phyloP scores from a whole-genome alignment of 30 jellyfish, hydroid and myxozoan genomes.

The Hydra vulgaris region DNA sequence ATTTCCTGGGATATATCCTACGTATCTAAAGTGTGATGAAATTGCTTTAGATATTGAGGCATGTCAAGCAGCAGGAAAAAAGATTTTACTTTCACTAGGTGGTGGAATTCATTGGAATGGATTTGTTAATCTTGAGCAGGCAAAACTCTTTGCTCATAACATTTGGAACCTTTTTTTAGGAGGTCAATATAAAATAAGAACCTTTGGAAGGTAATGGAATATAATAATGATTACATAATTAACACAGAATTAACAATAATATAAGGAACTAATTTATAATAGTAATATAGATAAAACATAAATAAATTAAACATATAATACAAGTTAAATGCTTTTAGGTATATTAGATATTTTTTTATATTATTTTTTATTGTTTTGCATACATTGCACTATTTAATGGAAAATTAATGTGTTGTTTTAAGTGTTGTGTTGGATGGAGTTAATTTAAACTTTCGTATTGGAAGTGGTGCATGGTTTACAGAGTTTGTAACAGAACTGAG shows the following conservation, averaged over 20 bases:
- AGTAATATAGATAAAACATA: too few relatives aligned
- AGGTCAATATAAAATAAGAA: conserved; percentile 11
- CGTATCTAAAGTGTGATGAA: conserved; percentile 9
- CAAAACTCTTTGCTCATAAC: conserved; percentile 10
- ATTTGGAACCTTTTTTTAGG: conserved; percentile 26
- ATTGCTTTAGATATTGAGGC: conserved; percentile 15
- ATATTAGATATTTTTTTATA: background rate
- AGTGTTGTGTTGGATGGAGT: conserved; percentile 25
- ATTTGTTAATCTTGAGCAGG: conserved; percentile 2
- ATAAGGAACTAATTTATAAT: too few relatives aligned
- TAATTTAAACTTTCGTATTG: background rate
- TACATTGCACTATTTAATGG: background rate
- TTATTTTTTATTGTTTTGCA: background rate
- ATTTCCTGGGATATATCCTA: background rate
- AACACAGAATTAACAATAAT: background rate
- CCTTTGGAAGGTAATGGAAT: conserved; percentile 16
- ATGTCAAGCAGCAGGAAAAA: conserved; percentile 17
- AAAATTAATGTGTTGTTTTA: too few relatives aligned
- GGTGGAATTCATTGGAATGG: conserved; percentile 23
- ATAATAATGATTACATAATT: background rate
- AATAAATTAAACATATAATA: too few relatives aligned
- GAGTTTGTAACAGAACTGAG: conserved; percentile 19
- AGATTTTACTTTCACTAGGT: conserved; percentile 15
- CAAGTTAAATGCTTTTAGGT: too few relatives aligned
- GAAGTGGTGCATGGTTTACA: background rate